Conservation (phyloP, 92 coral and sea anemone genomes). For the Phenganax stokvisi region DNA sequence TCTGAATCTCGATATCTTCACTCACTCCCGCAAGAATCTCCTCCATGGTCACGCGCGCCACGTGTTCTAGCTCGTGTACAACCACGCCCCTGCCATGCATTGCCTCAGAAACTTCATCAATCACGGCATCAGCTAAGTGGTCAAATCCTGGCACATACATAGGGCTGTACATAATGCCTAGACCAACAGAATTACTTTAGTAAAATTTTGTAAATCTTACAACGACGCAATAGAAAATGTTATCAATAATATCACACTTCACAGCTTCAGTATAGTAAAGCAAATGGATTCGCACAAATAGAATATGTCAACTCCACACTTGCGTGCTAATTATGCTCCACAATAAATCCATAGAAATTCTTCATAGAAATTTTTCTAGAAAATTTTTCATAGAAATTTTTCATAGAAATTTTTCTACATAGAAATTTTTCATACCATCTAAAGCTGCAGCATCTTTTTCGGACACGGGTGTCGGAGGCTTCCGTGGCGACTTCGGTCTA, state of each 20-base stretch:
- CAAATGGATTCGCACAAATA: too few relatives aligned
- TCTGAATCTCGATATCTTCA: slow-evolving; percentile 34
- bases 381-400: too few relatives aligned
- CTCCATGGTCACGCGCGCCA: slow-evolving; percentile 27
- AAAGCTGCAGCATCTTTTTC: slow-evolving; percentile 8
- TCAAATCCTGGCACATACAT: slow-evolving; percentile 35
- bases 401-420: not conserved
- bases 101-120: slow-evolving; percentile 12
- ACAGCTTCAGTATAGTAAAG: too few relatives aligned
- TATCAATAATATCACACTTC: too few relatives aligned
- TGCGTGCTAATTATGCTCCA: not conserved
- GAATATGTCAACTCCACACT: too few relatives aligned
- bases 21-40: slow-evolving; percentile 23
- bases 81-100: slow-evolving; percentile 31
- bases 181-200: not conserved
- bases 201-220: not conserved
- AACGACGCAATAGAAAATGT: too few relatives aligned
- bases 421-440: not conserved
- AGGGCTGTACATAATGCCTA: slow-evolving; percentile 32
- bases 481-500: slow-evolving; percentile 19
- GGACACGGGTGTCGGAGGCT: slow-evolving; percentile 22
- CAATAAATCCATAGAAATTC: not conserved
- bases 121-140: slow-evolving; percentile 24
- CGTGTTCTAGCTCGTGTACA: slow-evolving; percentile 3
- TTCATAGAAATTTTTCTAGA: not conserved